A percentile compares a stretch with the other conserved stretches of the same genome.
phyloP scores from a whole-genome alignment of 2,113 vertebrate species.

The Vicugna pacos region DNA sequence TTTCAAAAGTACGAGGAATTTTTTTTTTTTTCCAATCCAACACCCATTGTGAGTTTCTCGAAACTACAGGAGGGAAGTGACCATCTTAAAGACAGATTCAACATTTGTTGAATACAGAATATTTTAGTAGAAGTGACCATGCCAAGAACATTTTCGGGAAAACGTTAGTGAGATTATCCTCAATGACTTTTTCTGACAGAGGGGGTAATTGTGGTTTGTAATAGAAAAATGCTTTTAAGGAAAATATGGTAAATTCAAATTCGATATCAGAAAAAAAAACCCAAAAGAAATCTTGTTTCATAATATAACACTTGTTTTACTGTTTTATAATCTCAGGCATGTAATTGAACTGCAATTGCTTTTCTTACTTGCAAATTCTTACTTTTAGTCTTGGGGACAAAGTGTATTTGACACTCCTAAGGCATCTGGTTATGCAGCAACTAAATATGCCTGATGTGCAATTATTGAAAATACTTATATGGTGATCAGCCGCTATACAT shows the following conservation, averaged over 20 bases:
- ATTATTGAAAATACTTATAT: neutral
- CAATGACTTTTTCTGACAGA: slow-evolving; percentile 28
- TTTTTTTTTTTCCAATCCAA: slow-evolving; percentile 60
- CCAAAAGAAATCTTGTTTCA: neutral
- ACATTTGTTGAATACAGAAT: slow-evolving; percentile 22
- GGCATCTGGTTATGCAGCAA: neutral
- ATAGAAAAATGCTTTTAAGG: slow-evolving; percentile 63
- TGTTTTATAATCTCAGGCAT: slow-evolving; percentile 28
- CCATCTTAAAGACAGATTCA: slow-evolving; percentile 34
- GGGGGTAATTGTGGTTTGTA: neutral
- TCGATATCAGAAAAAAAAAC: slow-evolving; percentile 55
- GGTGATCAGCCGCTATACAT: neutral
- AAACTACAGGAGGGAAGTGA: neutral
- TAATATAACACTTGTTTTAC: neutral
- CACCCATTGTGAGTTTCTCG: neutral
- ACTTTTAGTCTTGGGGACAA: neutral
- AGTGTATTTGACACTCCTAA: slow-evolving; percentile 6
- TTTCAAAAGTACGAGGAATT: slow-evolving; percentile 14
- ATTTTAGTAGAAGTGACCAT: slow-evolving; percentile 34
- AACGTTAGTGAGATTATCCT: neutral
- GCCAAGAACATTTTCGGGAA: slow-evolving; percentile 31
- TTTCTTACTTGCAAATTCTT: slow-evolving; percentile 50
- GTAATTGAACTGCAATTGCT: neutral
- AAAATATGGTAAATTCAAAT: slow-evolving; percentile 69
- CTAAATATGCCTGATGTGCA: neutral